Base-by-base conservation (phyloP, 2,113 vertebrate species). In the Ptilonorhynchus violaceus region DNA sequence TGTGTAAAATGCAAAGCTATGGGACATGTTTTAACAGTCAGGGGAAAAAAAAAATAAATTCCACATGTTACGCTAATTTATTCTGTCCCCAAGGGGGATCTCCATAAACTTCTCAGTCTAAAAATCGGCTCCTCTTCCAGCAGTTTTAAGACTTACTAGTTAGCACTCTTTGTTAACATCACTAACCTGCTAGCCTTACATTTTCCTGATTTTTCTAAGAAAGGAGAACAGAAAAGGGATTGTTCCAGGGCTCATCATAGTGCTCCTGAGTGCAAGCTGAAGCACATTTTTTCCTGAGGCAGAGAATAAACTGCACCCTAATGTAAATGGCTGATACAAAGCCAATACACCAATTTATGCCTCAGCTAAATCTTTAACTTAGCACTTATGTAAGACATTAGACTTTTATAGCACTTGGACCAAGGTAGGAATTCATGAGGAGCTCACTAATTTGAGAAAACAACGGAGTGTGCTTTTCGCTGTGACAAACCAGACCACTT, bases 321-420 rank as follows among this genome's bases (percentile, higher is more conserved):
- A 90, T 62, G 91, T 88, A 96, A 92, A 93, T 37, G 76, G 91
- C 85, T 96, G 95, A 94, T 88, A 89, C 79, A 87, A 96, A 94
- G 95, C 93, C 95, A 90, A 84, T 78, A 68, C 64, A 85, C 76
- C 52, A 53, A 87, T 92, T 94, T 90, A 90, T 94, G 85, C 72
- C 56, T 83, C 84, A 75, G 47, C 82, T 96, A 96, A 97, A 92
- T 77, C 92, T 88, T 90, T 92, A 94, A 92, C 91, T 78, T 93
- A 94, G 90, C 83, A 72, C 91, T 96, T 95, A 96, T 90, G 90
- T 94, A 95, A 96, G 95, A 92, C 92, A 89, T 92, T 52, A 86
- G 72, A 56, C 75, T 95, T 96, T 90, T 84, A 88, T 50, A 92
- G 93, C 77, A 47, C 66, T 93, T 96, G 91, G 93, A 86, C 69